Conservation (phyloP, 2,113 vertebrate species). For the Furnarius figulus region DNA sequence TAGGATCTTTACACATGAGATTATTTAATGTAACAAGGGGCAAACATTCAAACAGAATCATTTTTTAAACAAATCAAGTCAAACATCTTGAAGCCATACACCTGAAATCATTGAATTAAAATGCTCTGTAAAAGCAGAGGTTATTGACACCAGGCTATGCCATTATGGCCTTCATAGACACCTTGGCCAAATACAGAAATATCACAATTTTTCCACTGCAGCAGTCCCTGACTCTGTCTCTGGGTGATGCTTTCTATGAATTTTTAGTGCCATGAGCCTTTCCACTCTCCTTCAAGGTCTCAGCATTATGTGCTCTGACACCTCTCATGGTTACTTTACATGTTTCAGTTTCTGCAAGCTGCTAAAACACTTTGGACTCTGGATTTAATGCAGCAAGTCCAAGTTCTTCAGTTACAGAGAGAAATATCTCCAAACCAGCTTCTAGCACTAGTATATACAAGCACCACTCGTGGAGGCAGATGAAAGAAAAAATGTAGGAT, state of each 20-base stretch:
- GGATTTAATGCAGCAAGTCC: neutral
- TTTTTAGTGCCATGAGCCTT: neutral
- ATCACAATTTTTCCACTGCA: neutral
- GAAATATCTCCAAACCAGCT: neutral
- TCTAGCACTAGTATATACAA: neutral
- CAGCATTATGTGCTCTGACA: neutral
- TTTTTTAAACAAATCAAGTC: neutral
- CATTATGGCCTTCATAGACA: neutral
- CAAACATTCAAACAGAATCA: neutral
- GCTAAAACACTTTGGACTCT: neutral
- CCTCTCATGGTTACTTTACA: neutral
- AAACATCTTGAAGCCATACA: neutral
- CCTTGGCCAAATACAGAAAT: neutral
- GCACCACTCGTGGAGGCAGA: neutral
- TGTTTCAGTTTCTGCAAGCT: neutral
- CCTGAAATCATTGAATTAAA: slow-evolving; percentile 3
- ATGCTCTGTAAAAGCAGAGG: neutral
- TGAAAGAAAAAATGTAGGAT: neutral
- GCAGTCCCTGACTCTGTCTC: neutral
- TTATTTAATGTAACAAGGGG: neutral
- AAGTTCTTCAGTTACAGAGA: neutral
- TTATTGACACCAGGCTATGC: neutral
- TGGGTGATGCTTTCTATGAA: neutral
- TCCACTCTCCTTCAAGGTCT: neutral
- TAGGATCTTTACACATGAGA: neutral